Conservation (phyloP, 1,140 invertebrate species). For the Mesaphorura yosii region DNA sequence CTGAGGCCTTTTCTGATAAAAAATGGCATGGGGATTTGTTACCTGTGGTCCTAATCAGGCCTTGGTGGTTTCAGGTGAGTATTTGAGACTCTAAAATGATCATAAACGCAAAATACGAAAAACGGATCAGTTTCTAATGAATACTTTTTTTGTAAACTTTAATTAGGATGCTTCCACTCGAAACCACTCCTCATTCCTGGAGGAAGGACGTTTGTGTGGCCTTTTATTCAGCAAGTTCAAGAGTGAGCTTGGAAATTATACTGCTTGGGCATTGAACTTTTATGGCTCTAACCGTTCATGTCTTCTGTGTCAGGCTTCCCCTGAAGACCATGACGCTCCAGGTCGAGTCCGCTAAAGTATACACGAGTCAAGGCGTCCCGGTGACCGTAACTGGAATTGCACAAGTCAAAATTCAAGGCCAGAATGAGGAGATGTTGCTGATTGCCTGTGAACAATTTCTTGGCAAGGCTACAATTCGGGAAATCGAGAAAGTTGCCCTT, state of each 20-base stretch:
- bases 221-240: conserved; percentile 83
- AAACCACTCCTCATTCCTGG: conserved; percentile 85
- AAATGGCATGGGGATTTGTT: conserved; percentile 87
- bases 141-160: conserved; percentile 10
- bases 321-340: conserved; percentile 93
- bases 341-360: conserved; percentile 62
- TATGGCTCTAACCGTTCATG: conserved; percentile 2
- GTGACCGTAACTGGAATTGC: conserved; percentile 95
- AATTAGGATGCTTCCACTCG: conserved; percentile 75
- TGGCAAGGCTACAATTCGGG: conserved; percentile 52
- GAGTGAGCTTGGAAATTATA: conserved; percentile 47
- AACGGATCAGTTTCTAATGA: too few species aligned
- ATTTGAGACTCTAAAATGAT: conserved; percentile 7
- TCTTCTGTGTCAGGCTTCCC: conserved; percentile 57
- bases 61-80: conserved; percentile 86
- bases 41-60: conserved; percentile 96
- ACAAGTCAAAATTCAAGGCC: conserved; percentile 95
- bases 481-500: conserved; percentile 55
- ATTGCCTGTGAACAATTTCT: conserved; percentile 95
- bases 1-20: too few species aligned
- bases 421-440: conserved; percentile 91
- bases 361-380: conserved; percentile 90
- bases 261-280: background rate
- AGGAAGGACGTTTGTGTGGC: conserved; percentile 94
- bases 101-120: conserved; percentile 5